Conservation (phyloP, 1,140 invertebrate species). For the Frieseomelitta varia region DNA sequence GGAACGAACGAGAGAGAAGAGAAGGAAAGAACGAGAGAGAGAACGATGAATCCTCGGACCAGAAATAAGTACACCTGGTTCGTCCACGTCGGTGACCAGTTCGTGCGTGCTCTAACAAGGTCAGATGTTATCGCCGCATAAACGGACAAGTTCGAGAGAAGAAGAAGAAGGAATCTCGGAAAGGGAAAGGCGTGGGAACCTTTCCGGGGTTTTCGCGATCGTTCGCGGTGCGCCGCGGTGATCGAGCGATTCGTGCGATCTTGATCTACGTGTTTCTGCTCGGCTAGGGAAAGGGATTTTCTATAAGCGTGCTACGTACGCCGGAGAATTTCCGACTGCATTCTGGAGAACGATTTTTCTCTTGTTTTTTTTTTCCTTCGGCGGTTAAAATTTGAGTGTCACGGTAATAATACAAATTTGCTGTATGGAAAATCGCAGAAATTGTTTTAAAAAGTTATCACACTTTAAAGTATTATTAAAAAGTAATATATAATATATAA, state of each 20-base stretch:
- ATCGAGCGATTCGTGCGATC: neutral
- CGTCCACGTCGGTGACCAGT: conserved; percentile 42
- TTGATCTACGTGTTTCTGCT: conserved; percentile 6
- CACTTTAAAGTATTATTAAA: too few relatives aligned
- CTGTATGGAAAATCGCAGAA: too few relatives aligned
- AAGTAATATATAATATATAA: too few relatives aligned
- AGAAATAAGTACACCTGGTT: conserved; percentile 61
- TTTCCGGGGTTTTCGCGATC: conserved; percentile 63
- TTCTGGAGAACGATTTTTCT: too few relatives aligned
- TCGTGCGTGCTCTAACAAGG: conserved; percentile 67
- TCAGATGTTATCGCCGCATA: conserved; percentile 72
- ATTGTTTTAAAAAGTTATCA: too few relatives aligned
- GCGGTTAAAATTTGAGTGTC: too few relatives aligned
- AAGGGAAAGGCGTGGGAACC: conserved; percentile 72
- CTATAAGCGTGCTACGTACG: too few relatives aligned
- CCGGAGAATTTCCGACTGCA: too few relatives aligned
- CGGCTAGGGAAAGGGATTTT: too few relatives aligned
- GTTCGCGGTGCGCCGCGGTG: neutral
- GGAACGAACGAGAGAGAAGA: neutral
- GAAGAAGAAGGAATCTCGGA: conserved; percentile 46
- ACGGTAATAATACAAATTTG: too few relatives aligned
- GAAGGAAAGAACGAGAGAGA: neutral
- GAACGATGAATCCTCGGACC: neutral
- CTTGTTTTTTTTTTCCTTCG: too few relatives aligned
- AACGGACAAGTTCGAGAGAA: conserved; percentile 58